Base-by-base conservation (phyloP, 2,113 vertebrate species). In the Plecturocebus donacophilus region DNA sequence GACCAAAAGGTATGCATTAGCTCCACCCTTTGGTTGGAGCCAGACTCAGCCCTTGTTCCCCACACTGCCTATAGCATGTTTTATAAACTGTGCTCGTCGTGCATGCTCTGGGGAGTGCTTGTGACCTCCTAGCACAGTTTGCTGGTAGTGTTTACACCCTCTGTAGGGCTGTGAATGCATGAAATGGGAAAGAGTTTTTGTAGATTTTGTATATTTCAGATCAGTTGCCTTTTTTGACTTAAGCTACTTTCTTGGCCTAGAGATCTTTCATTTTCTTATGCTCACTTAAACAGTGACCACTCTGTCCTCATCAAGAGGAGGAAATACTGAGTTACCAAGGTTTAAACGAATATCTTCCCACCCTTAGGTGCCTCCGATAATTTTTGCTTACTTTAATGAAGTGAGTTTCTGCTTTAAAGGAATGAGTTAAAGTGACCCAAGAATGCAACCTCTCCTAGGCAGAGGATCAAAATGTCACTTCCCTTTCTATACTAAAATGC, bases 1-100 rank as follows among this genome's bases (percentile, higher is more conserved):
- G 98, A 98, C 98, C 73, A 35, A 99, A 98, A 99, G 99, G 99
- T 99, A 99, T 0, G 99, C 96, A 2, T 11, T 2, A 35, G 92
- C 93, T 97, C 81, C 87, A 6, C 96, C 82, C 90, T 30, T 5
- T 0, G 5, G 12, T 64, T 21, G 2, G 94, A 87, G 90, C 92
- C 21, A 3, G 25, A 56, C 14, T 54, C 76, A 94, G 92, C 93
- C 49, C 70, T 56, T 0, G 5, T 58, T 85, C 75, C 2, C 90
- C 87, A 94, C 70, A 13, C 81, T 52, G 94, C 70, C 77, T 61
- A 10, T 21, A 79, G 54, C 68, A 20, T 0, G 0, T 85, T 96
- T 77, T 80, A 42, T 80, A 90, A 73, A 68, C 85, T 94, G 35
- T 77, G 54, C 58, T 89, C 30, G 7, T 38, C 52, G 42, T 81